phyloP scores from a whole-genome alignment of 2,113 vertebrate genomes.

The Neoarius graeffei region DNA sequence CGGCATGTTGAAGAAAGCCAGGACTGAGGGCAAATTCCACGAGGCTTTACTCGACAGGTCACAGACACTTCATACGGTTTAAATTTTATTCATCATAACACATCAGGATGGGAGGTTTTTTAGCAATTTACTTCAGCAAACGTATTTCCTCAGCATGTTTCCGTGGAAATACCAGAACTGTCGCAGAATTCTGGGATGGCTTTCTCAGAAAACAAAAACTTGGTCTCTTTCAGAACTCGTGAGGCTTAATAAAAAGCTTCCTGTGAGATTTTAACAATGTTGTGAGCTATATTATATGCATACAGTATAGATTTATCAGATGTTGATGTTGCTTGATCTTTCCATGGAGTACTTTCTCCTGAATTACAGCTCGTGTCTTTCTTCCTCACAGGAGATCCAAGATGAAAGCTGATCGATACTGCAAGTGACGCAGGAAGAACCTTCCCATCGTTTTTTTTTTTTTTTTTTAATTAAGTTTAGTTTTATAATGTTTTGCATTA shows the following conservation, averaged over 20 bases:
- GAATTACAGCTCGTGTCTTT: not conserved
- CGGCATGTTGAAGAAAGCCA: constrained; percentile 83
- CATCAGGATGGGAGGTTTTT: no score
- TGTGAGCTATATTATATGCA: no score
- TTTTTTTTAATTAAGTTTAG: not conserved
- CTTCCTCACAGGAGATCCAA: constrained; percentile 84
- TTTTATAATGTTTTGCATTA: constrained; percentile 32
- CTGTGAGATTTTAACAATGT: no score
- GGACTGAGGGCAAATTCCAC: constrained; percentile 90
- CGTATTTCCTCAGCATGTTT: not conserved
- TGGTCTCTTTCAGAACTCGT: not conserved
- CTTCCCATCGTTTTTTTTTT: not conserved
- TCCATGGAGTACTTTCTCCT: not conserved
- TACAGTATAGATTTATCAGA: no score
- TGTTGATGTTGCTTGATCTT: no score
- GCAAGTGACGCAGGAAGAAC: constrained; percentile 79
- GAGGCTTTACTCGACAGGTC: constrained; percentile 94
- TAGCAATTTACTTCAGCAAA: not conserved
- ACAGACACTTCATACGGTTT: not conserved
- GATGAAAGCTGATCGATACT: constrained; percentile 97
- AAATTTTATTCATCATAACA: no score
- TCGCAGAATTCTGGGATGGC: not conserved
- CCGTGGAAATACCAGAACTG: not conserved
- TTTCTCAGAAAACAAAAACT: not conserved
- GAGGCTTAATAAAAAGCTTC: no score